Percentiles rank a stretch among this genome's conserved stretches.
These are phyloP conservation scores for Pangasius sanitwongsei DNA, from an alignment of 2,797 vertebrate genomes.

Conservation along the genomic window DNA sequence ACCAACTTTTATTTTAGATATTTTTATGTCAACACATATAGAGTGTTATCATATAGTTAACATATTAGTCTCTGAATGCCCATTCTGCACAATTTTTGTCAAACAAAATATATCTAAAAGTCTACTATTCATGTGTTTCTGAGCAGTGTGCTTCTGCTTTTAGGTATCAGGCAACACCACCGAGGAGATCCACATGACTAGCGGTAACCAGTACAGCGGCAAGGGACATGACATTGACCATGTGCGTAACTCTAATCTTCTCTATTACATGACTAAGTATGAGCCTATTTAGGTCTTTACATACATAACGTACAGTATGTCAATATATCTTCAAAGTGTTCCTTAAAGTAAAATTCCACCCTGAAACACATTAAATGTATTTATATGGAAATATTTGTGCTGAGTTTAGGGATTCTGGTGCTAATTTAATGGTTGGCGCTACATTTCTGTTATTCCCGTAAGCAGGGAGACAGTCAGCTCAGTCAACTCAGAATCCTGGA, in stretches of 20 bases:
- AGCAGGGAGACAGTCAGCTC: background rate
- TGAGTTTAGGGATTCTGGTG: background rate
- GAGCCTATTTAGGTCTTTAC: background rate
- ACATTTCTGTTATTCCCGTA: background rate
- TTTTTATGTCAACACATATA: background rate
- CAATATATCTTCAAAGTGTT: background rate
- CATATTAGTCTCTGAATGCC: background rate
- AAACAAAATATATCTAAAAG: background rate
- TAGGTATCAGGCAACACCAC: slow-evolving; percentile 84
- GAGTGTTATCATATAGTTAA: no score
- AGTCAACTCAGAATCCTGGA: background rate
- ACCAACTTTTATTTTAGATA: background rate
- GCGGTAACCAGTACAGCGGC: slow-evolving; percentile 68
- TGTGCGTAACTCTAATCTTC: slow-evolving; percentile 73
- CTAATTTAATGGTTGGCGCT: background rate
- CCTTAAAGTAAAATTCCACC: background rate
- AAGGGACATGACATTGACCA: slow-evolving; percentile 76
- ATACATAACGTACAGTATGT: background rate
- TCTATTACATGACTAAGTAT: background rate
- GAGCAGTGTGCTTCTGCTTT: slow-evolving; percentile 11
- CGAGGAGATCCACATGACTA: slow-evolving; percentile 71
- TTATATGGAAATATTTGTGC: background rate
- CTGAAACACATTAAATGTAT: background rate
- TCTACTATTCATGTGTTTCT: background rate
- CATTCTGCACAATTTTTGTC: background rate